Evolutionary conservation across 2,888 invertebrate genomes (phyloP).

Genomic region (Caenorhabditis macrosperma): DNA sequence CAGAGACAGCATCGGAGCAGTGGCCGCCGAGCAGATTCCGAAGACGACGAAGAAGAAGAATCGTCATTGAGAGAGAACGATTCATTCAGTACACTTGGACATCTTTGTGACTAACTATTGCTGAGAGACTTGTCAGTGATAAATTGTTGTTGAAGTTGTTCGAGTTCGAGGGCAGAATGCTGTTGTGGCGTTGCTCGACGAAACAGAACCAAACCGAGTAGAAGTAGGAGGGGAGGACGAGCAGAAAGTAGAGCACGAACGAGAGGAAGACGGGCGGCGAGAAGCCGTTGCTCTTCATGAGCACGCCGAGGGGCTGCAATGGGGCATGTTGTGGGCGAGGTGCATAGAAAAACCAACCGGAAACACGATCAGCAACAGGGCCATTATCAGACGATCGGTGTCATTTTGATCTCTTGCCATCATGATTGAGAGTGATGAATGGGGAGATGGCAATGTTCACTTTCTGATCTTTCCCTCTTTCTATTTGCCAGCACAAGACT

Average conservation of each 20-base stretch:
- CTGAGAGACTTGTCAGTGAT: constrained; percentile 26
- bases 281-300: constrained; percentile 36
- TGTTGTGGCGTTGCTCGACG: constrained; percentile 30
- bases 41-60: constrained; percentile 32
- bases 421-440: background rate
- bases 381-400: constrained; percentile 46
- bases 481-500: constrained; percentile 28
- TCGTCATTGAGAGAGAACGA: background rate
- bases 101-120: constrained; percentile 38
- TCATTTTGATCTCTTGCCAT: constrained; percentile 17
- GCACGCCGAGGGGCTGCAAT: constrained; percentile 44
- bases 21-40: background rate
- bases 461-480: constrained; percentile 34
- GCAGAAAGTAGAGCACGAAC: constrained; percentile 26
- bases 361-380: constrained; percentile 31
- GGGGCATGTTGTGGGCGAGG: background rate
- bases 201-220: constrained; percentile 46
- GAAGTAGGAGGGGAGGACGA: constrained; percentile 34
- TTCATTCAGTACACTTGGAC: constrained; percentile 42
- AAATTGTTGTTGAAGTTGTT: constrained; percentile 36
- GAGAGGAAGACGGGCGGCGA: constrained; percentile 17
- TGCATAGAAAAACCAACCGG: constrained; percentile 21
- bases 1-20: constrained; percentile 43
- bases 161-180: constrained; percentile 19
- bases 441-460: constrained; percentile 30